Conservation (phyloP, 2,797 vertebrate genomes). For the Halcyon smyrnensis region DNA sequence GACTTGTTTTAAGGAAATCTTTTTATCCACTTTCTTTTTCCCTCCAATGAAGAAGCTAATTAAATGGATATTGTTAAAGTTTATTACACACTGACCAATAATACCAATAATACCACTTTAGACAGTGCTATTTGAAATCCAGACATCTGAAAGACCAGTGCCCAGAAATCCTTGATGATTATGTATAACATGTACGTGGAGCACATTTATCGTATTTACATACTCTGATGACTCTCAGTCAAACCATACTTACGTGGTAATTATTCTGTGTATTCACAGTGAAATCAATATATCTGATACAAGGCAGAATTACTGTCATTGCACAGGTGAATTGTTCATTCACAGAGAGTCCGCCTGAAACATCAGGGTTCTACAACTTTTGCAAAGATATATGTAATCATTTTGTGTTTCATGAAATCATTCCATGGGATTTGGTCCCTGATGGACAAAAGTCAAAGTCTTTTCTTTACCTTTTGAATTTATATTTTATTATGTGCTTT, state of each 20-base stretch:
- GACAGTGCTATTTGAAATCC: background rate
- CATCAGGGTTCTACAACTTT: background rate
- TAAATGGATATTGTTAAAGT: background rate
- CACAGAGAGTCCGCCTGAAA: background rate
- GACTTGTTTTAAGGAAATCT: background rate
- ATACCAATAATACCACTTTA: background rate
- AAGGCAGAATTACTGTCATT: background rate
- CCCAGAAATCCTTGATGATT: background rate
- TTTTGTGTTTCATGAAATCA: background rate
- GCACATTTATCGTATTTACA: background rate
- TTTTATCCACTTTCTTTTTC: background rate
- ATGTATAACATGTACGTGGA: background rate
- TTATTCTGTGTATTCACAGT: background rate
- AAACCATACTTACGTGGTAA: background rate
- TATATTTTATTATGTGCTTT: background rate
- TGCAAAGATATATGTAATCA: background rate
- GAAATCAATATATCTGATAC: background rate
- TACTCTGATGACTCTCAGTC: background rate
- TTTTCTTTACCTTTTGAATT: background rate
- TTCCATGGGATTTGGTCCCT: background rate
- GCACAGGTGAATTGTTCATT: background rate
- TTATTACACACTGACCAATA: background rate
- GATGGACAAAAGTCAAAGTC: background rate
- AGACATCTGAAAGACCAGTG: background rate
- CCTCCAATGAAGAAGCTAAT: background rate